Percentiles rank a stretch among this genome's conserved stretches.
These are phyloP conservation scores for Mus pahari DNA, from an alignment of 2,113 vertebrate species.

Conservation along the genomic window DNA sequence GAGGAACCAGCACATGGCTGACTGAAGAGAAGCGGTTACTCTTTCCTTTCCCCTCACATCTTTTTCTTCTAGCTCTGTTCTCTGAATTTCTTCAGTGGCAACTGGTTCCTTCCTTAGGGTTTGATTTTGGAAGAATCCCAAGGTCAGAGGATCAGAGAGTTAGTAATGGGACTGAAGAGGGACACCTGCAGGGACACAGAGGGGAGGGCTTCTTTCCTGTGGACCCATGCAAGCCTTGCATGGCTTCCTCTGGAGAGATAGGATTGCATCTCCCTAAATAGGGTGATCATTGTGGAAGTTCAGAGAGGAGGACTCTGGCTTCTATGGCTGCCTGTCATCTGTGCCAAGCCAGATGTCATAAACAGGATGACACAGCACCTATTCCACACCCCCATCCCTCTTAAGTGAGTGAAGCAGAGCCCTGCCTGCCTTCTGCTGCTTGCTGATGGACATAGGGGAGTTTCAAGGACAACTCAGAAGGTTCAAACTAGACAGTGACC, in stretches of 20 bases:
- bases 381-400: slow-evolving; percentile 28
- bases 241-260: not conserved
- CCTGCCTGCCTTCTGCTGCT: not conserved
- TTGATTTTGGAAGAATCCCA: slow-evolving; percentile 59
- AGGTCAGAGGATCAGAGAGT: slow-evolving; percentile 29
- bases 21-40: not conserved
- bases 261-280: not conserved
- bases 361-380: slow-evolving; percentile 45
- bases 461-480: not conserved
- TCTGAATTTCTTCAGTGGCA: slow-evolving; percentile 65
- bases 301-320: not conserved
- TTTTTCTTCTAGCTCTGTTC: slow-evolving; percentile 24
- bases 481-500: slow-evolving; percentile 13
- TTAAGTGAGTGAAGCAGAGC: slow-evolving; percentile 14
- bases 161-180: slow-evolving; percentile 37
- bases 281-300: not conserved
- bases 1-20: not conserved
- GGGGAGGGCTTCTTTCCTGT: not conserved
- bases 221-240: too few relatives aligned
- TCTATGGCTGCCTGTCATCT: slow-evolving; percentile 27
- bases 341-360: slow-evolving; percentile 41
- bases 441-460: not conserved
- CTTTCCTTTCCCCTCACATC: not conserved
- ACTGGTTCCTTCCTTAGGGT: slow-evolving; percentile 61
- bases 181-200: not conserved